These are phyloP conservation scores for Calliphora vomitoria DNA, from an alignment of 2,888 invertebrate genomes.

Conservation along the genomic window DNA sequence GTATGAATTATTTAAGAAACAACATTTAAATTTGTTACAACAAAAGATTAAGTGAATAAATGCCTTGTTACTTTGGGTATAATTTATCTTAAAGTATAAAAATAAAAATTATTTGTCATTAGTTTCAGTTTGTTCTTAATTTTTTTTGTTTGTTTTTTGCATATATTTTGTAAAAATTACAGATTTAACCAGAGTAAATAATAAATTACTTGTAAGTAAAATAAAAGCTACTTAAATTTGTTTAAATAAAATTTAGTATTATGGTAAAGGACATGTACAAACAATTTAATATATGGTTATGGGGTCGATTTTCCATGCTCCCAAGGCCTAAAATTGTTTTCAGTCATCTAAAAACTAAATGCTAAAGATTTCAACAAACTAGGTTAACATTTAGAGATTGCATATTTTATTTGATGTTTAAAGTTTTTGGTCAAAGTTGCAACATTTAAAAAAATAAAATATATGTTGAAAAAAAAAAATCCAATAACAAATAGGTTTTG, in stretches of 20 bases:
- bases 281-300: too few species aligned
- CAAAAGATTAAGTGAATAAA: conserved; percentile 28
- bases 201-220: neutral
- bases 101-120: conserved; percentile 3
- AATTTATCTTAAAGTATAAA: conserved; percentile 11
- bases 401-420: too few species aligned
- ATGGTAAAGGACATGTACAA: too few species aligned
- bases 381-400: too few species aligned
- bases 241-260: neutral
- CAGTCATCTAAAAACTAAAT: too few species aligned
- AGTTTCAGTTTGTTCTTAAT: neutral
- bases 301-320: too few species aligned
- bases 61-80: neutral
- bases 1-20: conserved; percentile 15
- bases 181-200: neutral
- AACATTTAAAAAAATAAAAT: too few species aligned
- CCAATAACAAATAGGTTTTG: too few species aligned
- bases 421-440: too few species aligned
- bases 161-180: neutral
- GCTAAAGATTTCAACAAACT: too few species aligned
- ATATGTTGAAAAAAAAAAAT: too few species aligned
- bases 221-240: neutral
- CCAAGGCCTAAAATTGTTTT: too few species aligned
- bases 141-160: neutral
- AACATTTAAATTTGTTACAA: conserved; percentile 19